phyloP scores from a whole-genome alignment of 2,888 invertebrate species.

The Spisula subtruncata region DNA sequence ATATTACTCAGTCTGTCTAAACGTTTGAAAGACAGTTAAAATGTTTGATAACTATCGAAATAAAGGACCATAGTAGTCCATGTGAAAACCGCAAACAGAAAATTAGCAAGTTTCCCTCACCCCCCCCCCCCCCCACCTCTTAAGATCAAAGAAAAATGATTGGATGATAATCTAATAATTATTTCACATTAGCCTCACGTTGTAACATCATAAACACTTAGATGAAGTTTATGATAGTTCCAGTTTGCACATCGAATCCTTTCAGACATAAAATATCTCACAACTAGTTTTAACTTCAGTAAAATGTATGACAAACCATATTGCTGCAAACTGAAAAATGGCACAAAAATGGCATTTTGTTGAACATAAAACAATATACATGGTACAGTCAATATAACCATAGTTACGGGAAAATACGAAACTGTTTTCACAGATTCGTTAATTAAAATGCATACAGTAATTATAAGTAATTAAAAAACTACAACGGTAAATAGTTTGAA shows the following conservation, averaged over 20 bases:
- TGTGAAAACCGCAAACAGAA: too few species aligned
- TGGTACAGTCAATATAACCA: not conserved
- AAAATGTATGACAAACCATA: not conserved
- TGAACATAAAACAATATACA: slow-evolving; percentile 17
- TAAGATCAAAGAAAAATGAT: not conserved
- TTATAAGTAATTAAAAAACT: slow-evolving; percentile 23
- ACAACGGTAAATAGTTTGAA: slow-evolving; percentile 12
- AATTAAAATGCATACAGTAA: not conserved
- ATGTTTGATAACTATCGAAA: too few species aligned
- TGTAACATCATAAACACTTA: too few species aligned
- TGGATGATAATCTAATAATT: not conserved
- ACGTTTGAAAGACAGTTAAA: too few species aligned
- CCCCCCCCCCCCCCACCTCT: too few species aligned
- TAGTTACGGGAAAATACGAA: not conserved
- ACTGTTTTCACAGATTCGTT: not conserved
- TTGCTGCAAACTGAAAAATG: slow-evolving; percentile 7
- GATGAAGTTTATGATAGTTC: not conserved
- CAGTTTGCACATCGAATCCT: not conserved
- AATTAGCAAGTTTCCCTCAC: too few species aligned
- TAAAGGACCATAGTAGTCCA: too few species aligned
- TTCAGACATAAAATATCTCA: slow-evolving; percentile 24
- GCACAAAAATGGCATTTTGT: slow-evolving; percentile 26
- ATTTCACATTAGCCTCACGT: too few species aligned
- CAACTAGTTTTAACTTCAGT: not conserved
- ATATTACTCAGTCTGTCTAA: too few species aligned